Evolutionary conservation across 2,113 vertebrate genomes (phyloP), one percentile per base, ranked within the genome.

Genomic region (Ageneiosus marmoratus): DNA sequence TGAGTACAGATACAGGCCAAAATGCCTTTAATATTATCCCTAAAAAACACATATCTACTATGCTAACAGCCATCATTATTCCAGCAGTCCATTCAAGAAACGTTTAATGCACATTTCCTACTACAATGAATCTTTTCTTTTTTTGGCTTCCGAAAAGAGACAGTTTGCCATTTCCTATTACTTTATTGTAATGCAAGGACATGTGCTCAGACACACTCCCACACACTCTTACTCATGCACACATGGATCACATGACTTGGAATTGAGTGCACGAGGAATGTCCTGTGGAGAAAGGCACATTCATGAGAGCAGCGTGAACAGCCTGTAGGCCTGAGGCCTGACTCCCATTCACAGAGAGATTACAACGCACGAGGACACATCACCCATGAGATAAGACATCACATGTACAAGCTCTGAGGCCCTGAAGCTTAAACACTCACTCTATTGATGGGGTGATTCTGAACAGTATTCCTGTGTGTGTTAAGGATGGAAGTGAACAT

Each of bases 231-330:
- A 48, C 70, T 48, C 72, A 65, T 41, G 60, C 48, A n/a, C 73
- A 83, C 50, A 27, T 58, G 82, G 12, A 24, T 58, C 74, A 83
- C 73, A 83, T 83, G 81, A 83, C 73, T 41, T 20, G 58, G 46
- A 22, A 76, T 10, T 63, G 72, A 76, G 48, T 63, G 34, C 22
- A 50, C 72, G n/a, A 32, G 56, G 81, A 65, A 60, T 22, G 18
- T 62, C 73, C 32, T 58, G 75, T 83, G 62, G 74, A 67, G 74
- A 83, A 77, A 32, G 37, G 50, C 60, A 77, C 60, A 62, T 10
- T 83, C 48, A 77, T 77, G 74, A 69, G 50, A 29, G 48, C 32
- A 27, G 56, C n/a, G 29, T 82, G 56, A 55, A 65, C 48, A 56
- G 48, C 74, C 32, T 56, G 50, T 63, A 29, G 56, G 48, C 74